Conservation (phyloP, 2,888 invertebrate genomes). For the Hyppa rectilinea region DNA sequence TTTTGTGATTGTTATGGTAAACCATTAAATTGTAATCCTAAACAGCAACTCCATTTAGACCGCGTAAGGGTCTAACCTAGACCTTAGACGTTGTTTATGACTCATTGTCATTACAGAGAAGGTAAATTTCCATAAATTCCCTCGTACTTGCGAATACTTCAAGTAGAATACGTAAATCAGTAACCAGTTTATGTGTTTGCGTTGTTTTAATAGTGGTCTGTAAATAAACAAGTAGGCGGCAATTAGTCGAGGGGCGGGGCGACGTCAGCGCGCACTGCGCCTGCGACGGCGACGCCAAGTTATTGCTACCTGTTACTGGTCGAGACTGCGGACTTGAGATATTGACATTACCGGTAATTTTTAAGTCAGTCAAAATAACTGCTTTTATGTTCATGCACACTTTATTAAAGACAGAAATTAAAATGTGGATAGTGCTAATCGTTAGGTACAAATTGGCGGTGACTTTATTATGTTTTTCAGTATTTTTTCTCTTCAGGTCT, state of each 20-base stretch:
- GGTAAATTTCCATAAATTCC: constrained; percentile 27
- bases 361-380: constrained; percentile 43
- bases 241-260: constrained; percentile 83
- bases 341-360: constrained; percentile 62
- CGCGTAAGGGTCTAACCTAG: neutral
- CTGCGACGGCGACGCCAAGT: constrained; percentile 66
- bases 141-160: constrained; percentile 10
- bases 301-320: constrained; percentile 73
- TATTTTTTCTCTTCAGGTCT: neutral
- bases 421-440: neutral
- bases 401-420: neutral
- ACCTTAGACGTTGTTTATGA: neutral
- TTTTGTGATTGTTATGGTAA: constrained; percentile 22
- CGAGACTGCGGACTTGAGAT: constrained; percentile 52
- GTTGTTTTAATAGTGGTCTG: constrained; percentile 67
- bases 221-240: constrained; percentile 86
- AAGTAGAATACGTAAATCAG: constrained; percentile 45
- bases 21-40: constrained; percentile 13
- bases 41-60: constrained; percentile 10
- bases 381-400: constrained; percentile 20
- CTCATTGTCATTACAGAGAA: constrained; percentile 11
- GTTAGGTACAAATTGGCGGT: neutral
- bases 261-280: constrained; percentile 73
- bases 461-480: neutral
- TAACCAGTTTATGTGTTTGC: constrained; percentile 45